Evolutionary conservation across 37 sponge, comb jelly and placozoan species (phyloP).

Genomic region (Axinella damicornis): DNA sequence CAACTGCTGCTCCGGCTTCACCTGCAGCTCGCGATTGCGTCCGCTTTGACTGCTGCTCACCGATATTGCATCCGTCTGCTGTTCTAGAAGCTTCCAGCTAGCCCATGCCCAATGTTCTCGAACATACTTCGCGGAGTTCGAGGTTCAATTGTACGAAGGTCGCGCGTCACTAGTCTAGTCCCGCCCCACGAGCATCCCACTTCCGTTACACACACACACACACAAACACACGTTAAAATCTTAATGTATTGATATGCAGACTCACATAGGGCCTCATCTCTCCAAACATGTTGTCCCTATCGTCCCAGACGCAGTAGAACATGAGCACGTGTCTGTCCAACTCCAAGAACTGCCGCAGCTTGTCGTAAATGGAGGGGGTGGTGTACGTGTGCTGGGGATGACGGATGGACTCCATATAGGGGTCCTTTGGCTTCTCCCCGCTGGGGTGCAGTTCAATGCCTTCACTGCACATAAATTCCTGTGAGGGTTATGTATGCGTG

Average conservation of each 20-base stretch:
- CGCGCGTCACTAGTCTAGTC: too few species aligned
- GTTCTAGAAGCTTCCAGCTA: too few species aligned
- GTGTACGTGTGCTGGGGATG: slow-evolving; percentile 73
- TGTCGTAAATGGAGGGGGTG: slow-evolving; percentile 89
- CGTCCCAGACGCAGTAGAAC: slow-evolving; percentile 98
- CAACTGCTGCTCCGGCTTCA: too few species aligned
- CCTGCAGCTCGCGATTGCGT: too few species aligned
- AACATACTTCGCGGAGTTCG: too few species aligned
- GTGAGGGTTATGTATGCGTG: neutral
- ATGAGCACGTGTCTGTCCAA: slow-evolving; percentile 93
- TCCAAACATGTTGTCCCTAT: slow-evolving; percentile 97
- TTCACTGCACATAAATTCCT: slow-evolving; percentile 98
- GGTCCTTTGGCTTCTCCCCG: slow-evolving; percentile 77
- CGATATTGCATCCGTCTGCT: too few species aligned
- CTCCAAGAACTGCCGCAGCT: slow-evolving; percentile 93
- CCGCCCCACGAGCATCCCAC: too few species aligned
- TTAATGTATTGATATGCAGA: too few species aligned
- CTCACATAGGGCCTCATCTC: slow-evolving; percentile 93
- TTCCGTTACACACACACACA: too few species aligned
- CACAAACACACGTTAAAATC: neutral
- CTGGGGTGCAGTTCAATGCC: slow-evolving; percentile 88
- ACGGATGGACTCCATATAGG: slow-evolving; percentile 81
- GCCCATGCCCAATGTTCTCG: too few species aligned
- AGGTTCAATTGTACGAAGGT: too few species aligned
- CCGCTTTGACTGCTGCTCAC: too few species aligned